A percentile compares a stretch with the other conserved stretches of the same genome.
phyloP scores from a whole-genome alignment of 2,113 vertebrate species.

The Diphyllodes magnificus region DNA sequence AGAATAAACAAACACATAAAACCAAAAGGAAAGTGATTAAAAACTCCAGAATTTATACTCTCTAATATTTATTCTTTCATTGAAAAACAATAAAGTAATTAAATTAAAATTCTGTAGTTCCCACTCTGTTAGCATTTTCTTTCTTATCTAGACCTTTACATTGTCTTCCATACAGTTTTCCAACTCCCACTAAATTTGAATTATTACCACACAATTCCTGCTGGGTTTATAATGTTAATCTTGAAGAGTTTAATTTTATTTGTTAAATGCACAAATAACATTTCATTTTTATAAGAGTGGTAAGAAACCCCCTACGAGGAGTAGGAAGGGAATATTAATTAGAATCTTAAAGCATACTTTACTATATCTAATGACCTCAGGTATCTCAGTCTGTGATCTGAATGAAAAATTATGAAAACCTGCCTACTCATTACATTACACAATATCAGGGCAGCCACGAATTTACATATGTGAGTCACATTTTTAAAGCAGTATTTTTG shows the following conservation, averaged over 20 bases:
- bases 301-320: not conserved
- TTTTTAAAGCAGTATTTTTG: not conserved
- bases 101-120: not conserved
- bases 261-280: not conserved
- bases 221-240: not conserved
- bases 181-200: not conserved
- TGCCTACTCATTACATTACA: not conserved
- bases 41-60: not conserved
- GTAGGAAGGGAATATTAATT: not conserved
- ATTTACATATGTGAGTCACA: not conserved
- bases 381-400: not conserved
- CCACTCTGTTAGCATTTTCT: not conserved
- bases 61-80: not conserved
- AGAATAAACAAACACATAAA: not conserved
- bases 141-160: not conserved
- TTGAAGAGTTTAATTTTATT: not conserved
- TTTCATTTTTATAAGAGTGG: not conserved
- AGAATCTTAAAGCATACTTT: not conserved
- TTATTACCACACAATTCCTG: not conserved
- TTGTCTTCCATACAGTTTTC: not conserved
- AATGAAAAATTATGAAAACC: not conserved
- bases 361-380: not conserved
- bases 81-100: not conserved
- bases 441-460: not conserved
- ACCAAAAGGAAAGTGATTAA: not conserved